Evolutionary conservation across 2,113 vertebrate genomes (phyloP), one percentile per base, ranked within the genome.

Genomic region (Plectropomus leopardus): DNA sequence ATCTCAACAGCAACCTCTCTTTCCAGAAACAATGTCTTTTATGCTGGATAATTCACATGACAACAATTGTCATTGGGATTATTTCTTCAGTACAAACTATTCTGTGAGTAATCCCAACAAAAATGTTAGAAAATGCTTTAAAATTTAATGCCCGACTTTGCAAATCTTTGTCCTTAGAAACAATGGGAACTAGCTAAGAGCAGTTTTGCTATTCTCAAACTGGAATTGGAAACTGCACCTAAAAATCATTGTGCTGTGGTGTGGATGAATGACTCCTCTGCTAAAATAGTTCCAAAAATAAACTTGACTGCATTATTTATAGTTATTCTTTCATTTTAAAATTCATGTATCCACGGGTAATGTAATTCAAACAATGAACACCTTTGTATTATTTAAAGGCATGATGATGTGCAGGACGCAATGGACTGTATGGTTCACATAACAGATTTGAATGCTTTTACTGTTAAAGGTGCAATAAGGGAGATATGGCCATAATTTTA

Each of bases 371-470:
- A 70, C 64, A 67, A 57, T 23, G 34, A 76, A 54, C 23, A 54
- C 36, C 19, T 75, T 42, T 84, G 40, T 50, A 61, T 78, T 68
- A 75, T 78, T 77, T 23, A 77, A 44, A 69, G 17, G 11, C n/a
- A 13, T 32, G 14, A 11, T 19, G 4, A 48, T 23, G 50, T 57
- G 3, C 14, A 19, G 48, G 21, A 51, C 9, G 10, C 66, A 76
- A 42, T 32, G 45, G 7, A 23, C 30, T 44, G 47, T 44, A 71
- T 5, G 5, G 11, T 42, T 34, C 24, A 28, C 42, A 34, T 24
- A 3, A 23, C 26, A 28, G 1, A 21, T 53, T 54, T 45, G 16
- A 45, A 40, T 10, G 36, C 36, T 40, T 40, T 40, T 40, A 40
- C 8, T 40, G 36, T 40, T 32, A 32, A 32, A 32, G 32, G 32